Conservation (phyloP, 2,113 vertebrate genomes). For the Andinoacara biseriatus region DNA sequence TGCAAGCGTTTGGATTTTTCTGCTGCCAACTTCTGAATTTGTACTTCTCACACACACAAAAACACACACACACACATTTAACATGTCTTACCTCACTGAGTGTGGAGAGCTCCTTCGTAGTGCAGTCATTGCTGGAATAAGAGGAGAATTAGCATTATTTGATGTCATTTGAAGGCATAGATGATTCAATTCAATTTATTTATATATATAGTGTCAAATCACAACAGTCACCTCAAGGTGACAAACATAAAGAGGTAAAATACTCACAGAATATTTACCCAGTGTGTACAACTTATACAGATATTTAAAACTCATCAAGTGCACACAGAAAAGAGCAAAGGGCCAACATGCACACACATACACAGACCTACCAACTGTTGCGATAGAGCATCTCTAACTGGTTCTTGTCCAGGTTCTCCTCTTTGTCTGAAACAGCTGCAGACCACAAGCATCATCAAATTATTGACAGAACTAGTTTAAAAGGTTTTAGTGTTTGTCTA, state of each 20-base stretch:
- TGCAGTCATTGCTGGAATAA: conserved; percentile 71
- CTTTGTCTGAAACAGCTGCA: conserved; percentile 70
- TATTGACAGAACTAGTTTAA: neutral
- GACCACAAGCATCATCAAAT: neutral
- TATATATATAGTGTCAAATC: too few species aligned
- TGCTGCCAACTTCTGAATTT: neutral
- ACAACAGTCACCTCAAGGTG: too few species aligned
- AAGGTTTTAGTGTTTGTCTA: neutral
- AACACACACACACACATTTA: fast-evolving
- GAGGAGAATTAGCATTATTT: neutral
- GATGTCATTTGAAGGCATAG: neutral
- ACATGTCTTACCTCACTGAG: conserved; percentile 84
- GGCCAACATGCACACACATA: neutral
- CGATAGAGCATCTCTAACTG: conserved; percentile 74
- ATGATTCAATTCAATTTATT: neutral
- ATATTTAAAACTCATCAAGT: neutral
- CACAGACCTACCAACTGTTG: conserved; percentile 66
- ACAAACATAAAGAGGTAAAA: neutral
- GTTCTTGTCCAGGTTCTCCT: conserved; percentile 76
- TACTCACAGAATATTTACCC: neutral
- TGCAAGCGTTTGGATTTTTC: neutral
- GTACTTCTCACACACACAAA: neutral
- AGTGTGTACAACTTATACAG: neutral
- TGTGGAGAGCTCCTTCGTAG: conserved; percentile 79
- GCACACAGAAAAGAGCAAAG: neutral